Conservation (phyloP, 2,888 invertebrate genomes). For the Andrena hattorfiana region DNA sequence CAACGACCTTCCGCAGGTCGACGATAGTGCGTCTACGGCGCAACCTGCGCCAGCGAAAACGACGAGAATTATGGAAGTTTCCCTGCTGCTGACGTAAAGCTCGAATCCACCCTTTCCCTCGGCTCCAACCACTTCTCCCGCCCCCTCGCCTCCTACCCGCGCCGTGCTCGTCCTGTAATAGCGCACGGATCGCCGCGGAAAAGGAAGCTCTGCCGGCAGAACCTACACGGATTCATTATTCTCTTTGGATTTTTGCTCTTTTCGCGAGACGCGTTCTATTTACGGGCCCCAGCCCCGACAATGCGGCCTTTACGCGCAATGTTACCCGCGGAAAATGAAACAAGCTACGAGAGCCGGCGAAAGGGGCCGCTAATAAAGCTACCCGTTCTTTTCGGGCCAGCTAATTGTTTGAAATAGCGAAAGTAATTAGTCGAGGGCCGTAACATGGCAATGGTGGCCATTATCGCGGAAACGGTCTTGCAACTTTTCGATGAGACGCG, state of each 20-base stretch:
- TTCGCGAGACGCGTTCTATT: slow-evolving; percentile 41
- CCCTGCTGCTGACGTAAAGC: slow-evolving; percentile 74
- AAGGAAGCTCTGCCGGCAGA: slow-evolving; percentile 47
- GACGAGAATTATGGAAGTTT: slow-evolving; percentile 78
- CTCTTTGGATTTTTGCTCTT: slow-evolving; percentile 72
- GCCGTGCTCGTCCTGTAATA: slow-evolving; percentile 38
- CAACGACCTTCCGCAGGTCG: slow-evolving; percentile 44
- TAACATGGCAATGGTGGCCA: background rate
- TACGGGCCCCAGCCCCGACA: slow-evolving; percentile 23
- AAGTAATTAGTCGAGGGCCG: slow-evolving; percentile 11
- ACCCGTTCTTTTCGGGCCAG: background rate
- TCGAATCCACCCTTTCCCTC: slow-evolving; percentile 54
- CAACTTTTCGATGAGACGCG: background rate
- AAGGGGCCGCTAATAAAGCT: background rate
- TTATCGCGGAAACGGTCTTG: background rate
- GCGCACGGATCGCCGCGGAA: slow-evolving; percentile 39
- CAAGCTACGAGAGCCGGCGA: background rate
- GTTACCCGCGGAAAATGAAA: background rate
- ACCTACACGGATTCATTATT: slow-evolving; percentile 70
- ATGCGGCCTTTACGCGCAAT: slow-evolving; percentile 39
- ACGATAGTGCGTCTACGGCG: slow-evolving; percentile 45
- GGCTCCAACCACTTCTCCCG: background rate
- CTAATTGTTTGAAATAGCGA: background rate
- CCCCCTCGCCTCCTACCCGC: slow-evolving; percentile 18
- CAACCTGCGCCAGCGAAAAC: slow-evolving; percentile 68